Evolutionary conservation across 2,797 vertebrate species (phyloP).

Genomic region (Sebastiscus albofasciatus): DNA sequence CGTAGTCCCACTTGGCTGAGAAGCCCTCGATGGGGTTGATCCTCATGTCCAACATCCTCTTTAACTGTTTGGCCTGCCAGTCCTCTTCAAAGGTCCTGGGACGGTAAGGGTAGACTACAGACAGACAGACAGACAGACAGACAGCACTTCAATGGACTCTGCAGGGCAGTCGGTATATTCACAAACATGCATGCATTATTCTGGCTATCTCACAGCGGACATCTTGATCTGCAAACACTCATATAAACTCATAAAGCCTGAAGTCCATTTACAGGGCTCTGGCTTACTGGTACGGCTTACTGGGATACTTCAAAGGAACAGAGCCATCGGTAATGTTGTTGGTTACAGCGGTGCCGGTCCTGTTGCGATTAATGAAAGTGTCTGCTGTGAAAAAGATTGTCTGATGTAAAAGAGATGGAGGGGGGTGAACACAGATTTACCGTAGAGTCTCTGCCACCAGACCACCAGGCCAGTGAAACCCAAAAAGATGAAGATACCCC

Average conservation of each 20-base stretch:
- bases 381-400: background rate
- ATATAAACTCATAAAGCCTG: background rate
- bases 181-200: background rate
- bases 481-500: conserved; percentile 81
- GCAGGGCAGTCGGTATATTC: background rate
- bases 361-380: background rate
- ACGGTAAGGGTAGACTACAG: conserved; percentile 80
- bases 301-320: conserved; percentile 4
- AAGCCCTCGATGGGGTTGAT: conserved; percentile 85
- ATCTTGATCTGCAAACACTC: background rate
- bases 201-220: background rate
- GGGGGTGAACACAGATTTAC: conserved; percentile 64
- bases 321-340: background rate
- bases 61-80: conserved; percentile 83
- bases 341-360: background rate
- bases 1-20: conserved; percentile 87
- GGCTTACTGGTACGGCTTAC: background rate
- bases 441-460: conserved; percentile 85
- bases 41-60: conserved; percentile 89
- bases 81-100: conserved; percentile 82
- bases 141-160: background rate
- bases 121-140: background rate
- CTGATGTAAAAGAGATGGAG: too few species aligned
- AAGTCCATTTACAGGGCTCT: background rate
- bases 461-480: conserved; percentile 88